A percentile compares a stretch with the other conserved stretches of the same genome.
phyloP scores from a whole-genome alignment of 2,113 vertebrate species.

The Hydrochoerus hydrochaeris region DNA sequence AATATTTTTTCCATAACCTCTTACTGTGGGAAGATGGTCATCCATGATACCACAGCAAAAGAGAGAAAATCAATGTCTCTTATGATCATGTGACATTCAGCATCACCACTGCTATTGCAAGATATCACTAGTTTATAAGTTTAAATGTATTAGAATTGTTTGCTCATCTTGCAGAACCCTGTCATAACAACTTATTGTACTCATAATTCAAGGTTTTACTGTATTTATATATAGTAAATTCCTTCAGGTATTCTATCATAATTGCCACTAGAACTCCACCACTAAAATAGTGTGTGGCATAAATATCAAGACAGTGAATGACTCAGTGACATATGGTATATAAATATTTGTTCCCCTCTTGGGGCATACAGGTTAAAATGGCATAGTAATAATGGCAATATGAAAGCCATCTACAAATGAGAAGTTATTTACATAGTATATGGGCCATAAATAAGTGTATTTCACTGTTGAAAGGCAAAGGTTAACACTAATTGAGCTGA shows the following conservation, averaged over 20 bases:
- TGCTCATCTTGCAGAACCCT: not conserved
- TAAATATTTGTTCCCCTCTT: slow-evolving; percentile 18
- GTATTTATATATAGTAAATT: not conserved
- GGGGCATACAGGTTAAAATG: not conserved
- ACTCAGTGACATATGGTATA: not conserved
- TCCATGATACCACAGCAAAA: not conserved
- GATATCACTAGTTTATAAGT: not conserved
- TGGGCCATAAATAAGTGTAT: slow-evolving; percentile 24
- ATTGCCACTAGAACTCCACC: not conserved
- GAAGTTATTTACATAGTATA: slow-evolving; percentile 51
- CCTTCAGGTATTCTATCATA: not conserved
- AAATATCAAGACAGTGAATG: not conserved
- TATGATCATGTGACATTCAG: not conserved
- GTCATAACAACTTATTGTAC: not conserved
- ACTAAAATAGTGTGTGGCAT: not conserved
- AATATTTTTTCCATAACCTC: not conserved
- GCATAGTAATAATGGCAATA: not conserved
- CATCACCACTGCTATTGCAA: not conserved
- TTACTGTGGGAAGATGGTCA: not conserved
- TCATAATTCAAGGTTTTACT: not conserved
- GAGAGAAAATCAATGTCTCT: not conserved
- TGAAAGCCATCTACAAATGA: slow-evolving; percentile 29
- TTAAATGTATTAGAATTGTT: not conserved
- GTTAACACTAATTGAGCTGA: slow-evolving; percentile 44
- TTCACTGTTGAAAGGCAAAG: slow-evolving; percentile 33